Conservation (phyloP, 92 coral and sea anemone species). For the Epizoanthus ramosus region DNA sequence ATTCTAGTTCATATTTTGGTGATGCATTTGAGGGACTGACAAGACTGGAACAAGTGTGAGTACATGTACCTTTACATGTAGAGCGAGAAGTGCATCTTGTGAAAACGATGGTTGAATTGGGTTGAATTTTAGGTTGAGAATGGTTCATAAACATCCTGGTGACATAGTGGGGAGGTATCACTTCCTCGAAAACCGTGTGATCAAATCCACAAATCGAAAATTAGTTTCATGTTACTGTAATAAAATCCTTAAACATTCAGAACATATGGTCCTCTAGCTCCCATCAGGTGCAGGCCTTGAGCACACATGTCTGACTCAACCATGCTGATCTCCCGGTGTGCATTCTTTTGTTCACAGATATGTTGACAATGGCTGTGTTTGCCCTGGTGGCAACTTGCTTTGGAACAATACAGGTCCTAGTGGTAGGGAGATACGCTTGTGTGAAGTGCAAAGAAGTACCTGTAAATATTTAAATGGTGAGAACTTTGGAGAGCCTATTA, state of each 20-base stretch:
- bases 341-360: conserved; percentile 31
- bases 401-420: conserved; percentile 50
- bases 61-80: neutral
- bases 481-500: neutral
- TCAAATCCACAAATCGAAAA: too few relatives aligned
- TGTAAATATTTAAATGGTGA: conserved; percentile 72
- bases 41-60: conserved; percentile 67
- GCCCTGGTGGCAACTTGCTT: conserved; percentile 69
- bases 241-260: too few relatives aligned
- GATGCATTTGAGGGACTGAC: conserved; percentile 63
- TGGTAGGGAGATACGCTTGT: conserved; percentile 31
- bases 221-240: too few relatives aligned
- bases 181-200: too few relatives aligned
- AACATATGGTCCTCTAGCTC: too few relatives aligned
- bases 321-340: neutral
- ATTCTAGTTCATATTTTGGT: conserved; percentile 28
- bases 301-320: too few relatives aligned
- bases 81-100: neutral
- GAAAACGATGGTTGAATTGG: neutral
- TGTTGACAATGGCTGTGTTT: conserved; percentile 58
- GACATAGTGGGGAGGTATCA: too few relatives aligned
- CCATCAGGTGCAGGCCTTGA: too few relatives aligned
- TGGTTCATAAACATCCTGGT: too few relatives aligned
- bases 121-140: neutral
- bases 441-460: conserved; percentile 55